Evolutionary conservation across 2,888 invertebrate genomes (phyloP), one percentile per base, ranked within the genome.

Genomic region (Drosophila flavopinicola): DNA sequence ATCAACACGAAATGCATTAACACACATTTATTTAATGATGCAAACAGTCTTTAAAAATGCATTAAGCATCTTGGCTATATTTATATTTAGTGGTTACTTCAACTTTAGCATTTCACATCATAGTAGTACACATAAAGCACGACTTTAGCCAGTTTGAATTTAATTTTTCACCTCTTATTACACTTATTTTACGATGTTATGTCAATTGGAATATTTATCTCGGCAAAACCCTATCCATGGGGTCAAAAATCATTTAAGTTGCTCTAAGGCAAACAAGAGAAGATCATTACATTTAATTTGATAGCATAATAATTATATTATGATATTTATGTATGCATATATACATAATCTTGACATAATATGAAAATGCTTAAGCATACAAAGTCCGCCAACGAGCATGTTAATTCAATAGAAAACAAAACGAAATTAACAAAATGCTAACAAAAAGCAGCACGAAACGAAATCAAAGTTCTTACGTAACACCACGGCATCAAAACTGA

Each of bases 401-500:
- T 54, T 53, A 39, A 63, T 57, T 75, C 37, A 66, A 61, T 61
- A 58, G 59, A 49, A 66, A 63, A 59, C 59, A 51, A 42, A 53
- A 54, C 35, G n/a, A 59, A 57, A 57, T 48, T 30, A 32, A 49
- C 35, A 44, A 30, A 53, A 61, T 60, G 27, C n/a, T 41, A 32
- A 44, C 57, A 57, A 23, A 45, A 2, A 13, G 42, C 47, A 49
- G 48, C 45, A 41, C n/a, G n/a, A n/a, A 41, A 59, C 75, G 71
- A 58, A 77, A 53, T 65, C 11, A 45, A 66, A 66, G 64, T 57
- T 66, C 49, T 85, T 74, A 54, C 78, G 61, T 74, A 86, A 79
- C 45, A 30, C 20, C 7, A 9, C 11, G 20, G 25, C 17, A 29
- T 29, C 20, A 25, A 25, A 47, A 11, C 30, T 24, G 29, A 48